Evolutionary conservation across 2,888 invertebrate species (phyloP).

Genomic region (Lasioglossum villosulum): DNA sequence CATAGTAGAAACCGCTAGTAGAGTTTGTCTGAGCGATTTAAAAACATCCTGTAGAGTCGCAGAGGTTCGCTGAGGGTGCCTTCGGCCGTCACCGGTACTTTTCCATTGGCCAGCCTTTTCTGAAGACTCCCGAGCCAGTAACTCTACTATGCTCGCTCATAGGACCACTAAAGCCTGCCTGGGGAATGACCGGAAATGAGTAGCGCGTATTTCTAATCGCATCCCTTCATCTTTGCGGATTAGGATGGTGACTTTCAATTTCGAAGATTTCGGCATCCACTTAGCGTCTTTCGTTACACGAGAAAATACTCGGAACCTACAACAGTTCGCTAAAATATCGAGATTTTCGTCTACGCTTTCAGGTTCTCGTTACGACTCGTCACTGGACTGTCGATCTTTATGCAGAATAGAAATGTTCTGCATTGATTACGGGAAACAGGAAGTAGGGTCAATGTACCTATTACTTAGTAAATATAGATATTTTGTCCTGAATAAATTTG

Average conservation of each 20-base stretch:
- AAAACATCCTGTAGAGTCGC: slow-evolving; percentile 9
- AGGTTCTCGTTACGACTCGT: not conserved
- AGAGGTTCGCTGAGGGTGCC: slow-evolving; percentile 10
- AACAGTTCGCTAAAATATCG: not conserved
- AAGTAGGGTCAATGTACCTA: too few relatives aligned
- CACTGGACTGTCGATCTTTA: not conserved
- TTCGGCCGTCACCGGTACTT: slow-evolving; percentile 14
- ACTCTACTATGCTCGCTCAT: slow-evolving; percentile 20
- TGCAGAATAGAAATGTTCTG: not conserved
- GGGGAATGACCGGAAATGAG: slow-evolving; percentile 25
- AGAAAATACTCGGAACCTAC: not conserved
- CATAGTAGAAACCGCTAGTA: not conserved
- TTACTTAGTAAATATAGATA: too few relatives aligned
- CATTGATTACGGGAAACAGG: not conserved
- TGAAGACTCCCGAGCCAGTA: slow-evolving; percentile 9
- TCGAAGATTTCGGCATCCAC: not conserved
- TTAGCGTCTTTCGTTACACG: not conserved
- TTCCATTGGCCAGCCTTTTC: slow-evolving; percentile 25
- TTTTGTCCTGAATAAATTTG: too few relatives aligned
- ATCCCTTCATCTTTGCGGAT: not conserved
- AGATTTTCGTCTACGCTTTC: not conserved
- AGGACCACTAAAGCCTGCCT: slow-evolving; percentile 3
- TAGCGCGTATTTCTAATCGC: not conserved
- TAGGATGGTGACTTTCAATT: not conserved
- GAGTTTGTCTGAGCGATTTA: not conserved